These are phyloP conservation scores for Schlechtendalia chinensis DNA, from an alignment of 1,140 invertebrate species.

Conservation along the genomic window DNA sequence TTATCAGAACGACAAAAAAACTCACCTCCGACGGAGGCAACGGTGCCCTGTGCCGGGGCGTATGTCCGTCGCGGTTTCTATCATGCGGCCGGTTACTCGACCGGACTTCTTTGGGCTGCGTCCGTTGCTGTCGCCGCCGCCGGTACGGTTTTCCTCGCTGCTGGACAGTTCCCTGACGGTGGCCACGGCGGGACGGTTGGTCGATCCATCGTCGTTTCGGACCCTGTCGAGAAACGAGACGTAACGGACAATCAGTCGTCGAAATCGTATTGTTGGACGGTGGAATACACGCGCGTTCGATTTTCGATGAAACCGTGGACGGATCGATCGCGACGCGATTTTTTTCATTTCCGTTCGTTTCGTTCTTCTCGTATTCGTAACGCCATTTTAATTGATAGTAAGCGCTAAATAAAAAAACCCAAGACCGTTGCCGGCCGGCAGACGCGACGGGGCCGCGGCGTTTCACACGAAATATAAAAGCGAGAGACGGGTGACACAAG, in stretches of 20 bases:
- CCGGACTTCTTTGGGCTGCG: neutral
- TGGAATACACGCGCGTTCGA: neutral
- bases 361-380: neutral
- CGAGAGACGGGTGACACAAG: too few species aligned
- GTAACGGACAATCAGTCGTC: constrained; percentile 5
- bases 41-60: constrained; percentile 11
- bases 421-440: too few species aligned
- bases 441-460: neutral
- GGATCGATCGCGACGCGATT: neutral
- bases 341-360: neutral
- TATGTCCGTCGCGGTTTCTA: constrained; percentile 29
- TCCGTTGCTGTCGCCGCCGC: neutral
- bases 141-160: constrained; percentile 17
- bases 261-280: too few species aligned
- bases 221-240: neutral
- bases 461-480: neutral
- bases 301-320: neutral
- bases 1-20: neutral
- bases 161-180: constrained; percentile 32
- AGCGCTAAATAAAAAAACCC: neutral
- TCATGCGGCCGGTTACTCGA: constrained; percentile 25
- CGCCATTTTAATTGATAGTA: neutral
- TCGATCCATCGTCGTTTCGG: constrained; percentile 34
- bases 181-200: constrained; percentile 28
- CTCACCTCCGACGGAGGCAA: constrained; percentile 30